A percentile compares a stretch with the other conserved stretches of the same genome.
Conservation (phyloP, 2,113 vertebrate genomes). For the Sturnus vulgaris region DNA sequence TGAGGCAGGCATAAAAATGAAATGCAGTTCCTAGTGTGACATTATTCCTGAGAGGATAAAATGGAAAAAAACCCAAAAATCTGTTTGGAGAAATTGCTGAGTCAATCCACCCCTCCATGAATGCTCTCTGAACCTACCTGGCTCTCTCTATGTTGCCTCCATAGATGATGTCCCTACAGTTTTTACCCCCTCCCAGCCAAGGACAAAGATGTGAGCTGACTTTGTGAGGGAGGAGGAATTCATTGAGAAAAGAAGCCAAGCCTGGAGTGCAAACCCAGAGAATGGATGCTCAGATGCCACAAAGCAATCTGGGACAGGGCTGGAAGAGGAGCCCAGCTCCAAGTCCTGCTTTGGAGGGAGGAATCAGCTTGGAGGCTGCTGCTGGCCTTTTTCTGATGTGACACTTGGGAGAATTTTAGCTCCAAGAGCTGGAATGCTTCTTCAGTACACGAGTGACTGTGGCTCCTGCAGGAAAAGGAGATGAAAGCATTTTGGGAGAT, state of each 20-base stretch:
- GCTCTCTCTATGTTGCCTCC: accelerated
- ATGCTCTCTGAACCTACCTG: not conserved
- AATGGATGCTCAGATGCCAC: not conserved
- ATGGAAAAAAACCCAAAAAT: not conserved
- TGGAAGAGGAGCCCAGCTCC: not conserved
- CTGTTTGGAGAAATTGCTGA: not conserved
- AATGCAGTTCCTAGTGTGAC: not conserved
- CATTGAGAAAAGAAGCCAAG: not conserved
- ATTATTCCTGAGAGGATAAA: not conserved
- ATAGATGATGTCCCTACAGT: not conserved
- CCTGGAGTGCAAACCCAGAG: not conserved
- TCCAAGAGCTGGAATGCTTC: not conserved
- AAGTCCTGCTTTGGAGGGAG: not conserved
- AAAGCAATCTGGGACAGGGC: not conserved
- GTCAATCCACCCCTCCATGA: accelerated
- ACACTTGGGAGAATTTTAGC: not conserved
- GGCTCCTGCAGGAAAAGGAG: not conserved
- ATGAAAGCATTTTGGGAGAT: not conserved
- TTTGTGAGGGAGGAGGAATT: not conserved
- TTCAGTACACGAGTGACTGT: accelerated
- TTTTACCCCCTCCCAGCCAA: not conserved
- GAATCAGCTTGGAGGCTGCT: not conserved
- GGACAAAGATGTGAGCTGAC: not conserved
- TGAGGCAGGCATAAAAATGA: not conserved
- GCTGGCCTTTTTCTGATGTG: not conserved